Evolutionary conservation across 2,797 vertebrate genomes (phyloP).

Genomic region (Poecilia velifera): DNA sequence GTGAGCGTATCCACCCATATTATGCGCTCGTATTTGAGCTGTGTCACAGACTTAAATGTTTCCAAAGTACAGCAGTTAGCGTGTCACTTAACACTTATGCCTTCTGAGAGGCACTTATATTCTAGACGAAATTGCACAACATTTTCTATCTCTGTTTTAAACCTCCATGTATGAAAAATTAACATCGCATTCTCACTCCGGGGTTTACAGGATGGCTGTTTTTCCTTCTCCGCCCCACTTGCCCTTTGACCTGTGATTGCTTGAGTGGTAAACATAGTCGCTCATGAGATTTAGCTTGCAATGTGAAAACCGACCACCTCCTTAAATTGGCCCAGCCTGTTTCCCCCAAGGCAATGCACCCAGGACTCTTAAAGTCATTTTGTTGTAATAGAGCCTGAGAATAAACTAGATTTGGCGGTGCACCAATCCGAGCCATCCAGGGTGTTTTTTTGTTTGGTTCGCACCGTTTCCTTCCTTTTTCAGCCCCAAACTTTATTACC

Average conservation of each 20-base stretch:
- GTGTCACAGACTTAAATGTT: slow-evolving; percentile 37
- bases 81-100: slow-evolving; percentile 24
- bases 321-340: slow-evolving; percentile 6
- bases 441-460: slow-evolving; percentile 22
- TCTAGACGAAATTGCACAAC: slow-evolving; percentile 1
- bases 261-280: slow-evolving; percentile 28
- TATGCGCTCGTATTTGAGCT: slow-evolving; percentile 30
- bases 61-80: slow-evolving; percentile 14
- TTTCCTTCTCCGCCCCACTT: slow-evolving; percentile 24
- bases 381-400: slow-evolving; percentile 67
- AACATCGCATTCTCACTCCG: neutral
- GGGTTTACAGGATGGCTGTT: slow-evolving; percentile 20
- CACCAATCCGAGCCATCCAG: slow-evolving; percentile 29
- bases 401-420: slow-evolving; percentile 71
- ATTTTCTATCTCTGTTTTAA: neutral
- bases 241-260: slow-evolving; percentile 44
- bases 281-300: slow-evolving; percentile 54
- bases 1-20: slow-evolving; percentile 36
- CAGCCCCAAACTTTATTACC: slow-evolving; percentile 61
- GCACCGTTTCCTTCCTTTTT: slow-evolving; percentile 11
- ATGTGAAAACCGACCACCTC: slow-evolving; percentile 34
- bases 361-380: slow-evolving; percentile 52
- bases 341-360: slow-evolving; percentile 55
- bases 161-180: neutral
- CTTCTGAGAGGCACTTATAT: neutral